Base-by-base conservation (phyloP, 2,888 invertebrate genomes). In the Pristionchus arcanus region DNA sequence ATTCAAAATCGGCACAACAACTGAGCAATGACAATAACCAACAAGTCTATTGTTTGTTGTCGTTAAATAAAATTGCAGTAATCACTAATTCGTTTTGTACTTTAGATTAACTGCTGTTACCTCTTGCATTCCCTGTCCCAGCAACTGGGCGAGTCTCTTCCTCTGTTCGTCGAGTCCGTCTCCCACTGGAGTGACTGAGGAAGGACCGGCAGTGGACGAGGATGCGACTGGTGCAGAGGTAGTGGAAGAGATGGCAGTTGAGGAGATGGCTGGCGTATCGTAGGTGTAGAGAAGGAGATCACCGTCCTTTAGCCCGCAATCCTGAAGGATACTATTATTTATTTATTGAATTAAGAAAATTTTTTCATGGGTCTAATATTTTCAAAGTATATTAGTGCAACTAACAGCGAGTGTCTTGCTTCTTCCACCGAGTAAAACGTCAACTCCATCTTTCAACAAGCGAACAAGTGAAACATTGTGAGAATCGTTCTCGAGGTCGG, bases 281-380 rank as follows among this genome's bases (percentile, higher is more conserved):
- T 42, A 63, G 3, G 86, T 16, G 86, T 87, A 77, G 71, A 77
- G 34, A 31, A 71, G 88, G 37, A 88, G 71, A n/a, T 71, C 88
- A 25, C 55, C 74, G 77, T 88, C 37, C 15, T 13, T 25, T 63
- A 59, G 59, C 21, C 63, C 83, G 42, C 42, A 55, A 13, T 37
- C 68, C 87, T 87, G 55, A 21, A 55, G 15, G 21, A 55, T 55
- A 1, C n/a, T n/a, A n/a, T n/a, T n/a, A n/a, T n/a, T n/a, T n/a
- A n/a, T n/a, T n/a, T n/a, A n/a, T n/a, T n/a, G n/a, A n/a, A n/a
- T n/a, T n/a, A n/a, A n/a, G n/a, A n/a, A n/a, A n/a, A n/a, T n/a
- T n/a, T n/a, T n/a, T n/a, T n/a, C n/a, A n/a, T n/a, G n/a, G n/a
- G n/a, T n/a, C n/a, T n/a, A 4, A 63, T 63, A 11, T 11, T 63